These are phyloP conservation scores for Stenichneumon culpator DNA, from an alignment of 2,888 invertebrate species.

Conservation along the genomic window DNA sequence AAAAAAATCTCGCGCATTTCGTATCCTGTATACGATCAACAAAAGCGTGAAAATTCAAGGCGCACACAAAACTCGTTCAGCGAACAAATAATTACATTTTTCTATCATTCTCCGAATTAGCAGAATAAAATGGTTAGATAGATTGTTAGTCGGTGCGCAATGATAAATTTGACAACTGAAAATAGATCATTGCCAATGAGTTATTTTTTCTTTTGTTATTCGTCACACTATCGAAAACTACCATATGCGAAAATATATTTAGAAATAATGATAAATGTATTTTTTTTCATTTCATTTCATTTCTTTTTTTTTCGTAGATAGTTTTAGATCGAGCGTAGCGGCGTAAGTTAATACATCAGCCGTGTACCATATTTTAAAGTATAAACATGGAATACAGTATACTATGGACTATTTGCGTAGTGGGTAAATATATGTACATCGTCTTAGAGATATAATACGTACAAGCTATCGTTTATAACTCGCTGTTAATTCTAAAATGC, in stretches of 20 bases:
- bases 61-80: conserved; percentile 38
- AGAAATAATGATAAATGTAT: conserved; percentile 33
- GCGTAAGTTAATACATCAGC: conserved; percentile 54
- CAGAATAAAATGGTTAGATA: conserved; percentile 35
- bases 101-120: conserved; percentile 55
- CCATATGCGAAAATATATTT: conserved; percentile 25
- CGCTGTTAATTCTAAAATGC: conserved; percentile 63
- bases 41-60: conserved; percentile 35
- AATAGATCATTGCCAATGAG: conserved; percentile 1
- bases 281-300: conserved; percentile 1
- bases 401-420: conserved; percentile 17
- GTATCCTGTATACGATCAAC: conserved; percentile 4
- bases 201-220: conserved; percentile 30
- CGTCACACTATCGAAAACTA: conserved; percentile 27
- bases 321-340: conserved; percentile 54
- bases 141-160: conserved; percentile 30
- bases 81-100: conserved; percentile 34
- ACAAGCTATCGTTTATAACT: conserved; percentile 36
- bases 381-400: conserved; percentile 36
- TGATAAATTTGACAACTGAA: conserved; percentile 8
- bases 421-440: conserved; percentile 57
- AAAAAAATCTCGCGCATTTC: conserved; percentile 4
- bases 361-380: conserved; percentile 47
- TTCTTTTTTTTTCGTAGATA: background rate
- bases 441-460: conserved; percentile 53